A percentile compares a stretch with the other conserved stretches of the same genome.
Conservation (phyloP, 2,797 vertebrate species). For the Gouania willdenowi region DNA sequence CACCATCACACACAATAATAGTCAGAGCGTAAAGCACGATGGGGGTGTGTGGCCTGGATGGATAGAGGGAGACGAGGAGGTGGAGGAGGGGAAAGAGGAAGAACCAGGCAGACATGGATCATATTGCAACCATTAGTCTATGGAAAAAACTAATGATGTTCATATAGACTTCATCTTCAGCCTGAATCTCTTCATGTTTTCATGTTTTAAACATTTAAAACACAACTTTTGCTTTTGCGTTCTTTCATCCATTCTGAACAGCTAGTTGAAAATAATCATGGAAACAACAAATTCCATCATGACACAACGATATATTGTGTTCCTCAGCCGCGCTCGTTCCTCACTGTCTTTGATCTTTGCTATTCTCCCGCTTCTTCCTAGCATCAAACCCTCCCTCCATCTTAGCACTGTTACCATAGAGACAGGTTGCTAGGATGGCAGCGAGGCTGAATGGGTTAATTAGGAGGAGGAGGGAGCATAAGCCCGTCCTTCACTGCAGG, state of each 20-base stretch:
- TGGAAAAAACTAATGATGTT: too few species aligned
- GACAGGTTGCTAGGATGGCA: conserved; percentile 53
- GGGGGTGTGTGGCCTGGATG: conserved; percentile 23
- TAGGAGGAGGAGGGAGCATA: conserved; percentile 35
- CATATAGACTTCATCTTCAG: too few species aligned
- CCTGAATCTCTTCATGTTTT: too few species aligned
- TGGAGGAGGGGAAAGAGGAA: conserved; percentile 11
- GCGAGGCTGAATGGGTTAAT: conserved; percentile 53
- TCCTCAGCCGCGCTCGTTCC: conserved; percentile 2
- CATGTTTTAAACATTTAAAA: too few species aligned
- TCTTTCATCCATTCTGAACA: too few species aligned
- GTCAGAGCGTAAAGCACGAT: conserved; percentile 2
- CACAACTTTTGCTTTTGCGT: too few species aligned
- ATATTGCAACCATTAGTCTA: conserved; percentile 29
- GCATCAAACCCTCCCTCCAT: conserved; percentile 19
- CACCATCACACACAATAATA: not conserved
- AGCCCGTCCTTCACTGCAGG: conserved; percentile 18
- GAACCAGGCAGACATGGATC: conserved; percentile 11
- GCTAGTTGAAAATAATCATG: too few species aligned
- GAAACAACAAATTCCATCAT: too few species aligned
- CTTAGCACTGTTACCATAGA: conserved; percentile 55
- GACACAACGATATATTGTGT: too few species aligned
- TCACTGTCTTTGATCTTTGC: conserved; percentile 15
- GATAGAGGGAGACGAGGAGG: not conserved
- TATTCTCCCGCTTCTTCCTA: not conserved